A percentile compares a stretch with the other conserved stretches of the same genome.
These are phyloP conservation scores for Rosalia funebris DNA, from an alignment of 2,888 invertebrate genomes.

Conservation along the genomic window DNA sequence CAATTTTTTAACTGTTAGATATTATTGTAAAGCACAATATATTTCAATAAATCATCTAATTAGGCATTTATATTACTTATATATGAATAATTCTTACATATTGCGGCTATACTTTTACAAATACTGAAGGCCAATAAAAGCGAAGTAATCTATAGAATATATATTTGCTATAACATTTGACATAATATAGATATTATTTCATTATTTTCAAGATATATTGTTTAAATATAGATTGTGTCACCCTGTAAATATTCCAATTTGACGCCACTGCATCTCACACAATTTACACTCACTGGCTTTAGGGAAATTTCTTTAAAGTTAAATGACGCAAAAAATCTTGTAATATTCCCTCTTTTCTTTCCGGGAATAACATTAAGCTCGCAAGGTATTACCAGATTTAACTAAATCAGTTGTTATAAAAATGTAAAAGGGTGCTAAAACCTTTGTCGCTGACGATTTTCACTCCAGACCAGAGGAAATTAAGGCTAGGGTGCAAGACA, in stretches of 20 bases:
- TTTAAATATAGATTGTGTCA: no score
- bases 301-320: constrained; percentile 24
- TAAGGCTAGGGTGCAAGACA: neutral
- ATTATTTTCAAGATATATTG: no score
- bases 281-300: neutral
- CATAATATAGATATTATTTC: no score
- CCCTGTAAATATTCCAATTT: neutral
- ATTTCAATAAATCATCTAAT: no score
- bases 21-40: no score
- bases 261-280: neutral
- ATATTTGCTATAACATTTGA: no score
- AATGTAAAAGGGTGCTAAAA: neutral
- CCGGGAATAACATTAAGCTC: constrained; percentile 15
- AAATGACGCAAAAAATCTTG: constrained; percentile 28
- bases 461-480: neutral
- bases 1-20: no score
- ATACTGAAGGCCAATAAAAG: no score
- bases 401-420: neutral
- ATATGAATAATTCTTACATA: no score
- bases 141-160: no score
- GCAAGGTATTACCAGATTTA: constrained; percentile 2
- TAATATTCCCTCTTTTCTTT: constrained; percentile 8
- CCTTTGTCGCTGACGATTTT: neutral
- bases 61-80: no score
- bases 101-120: no score